phyloP scores from a whole-genome alignment of 2,113 vertebrate species.

The Stigmatopora nigra region DNA sequence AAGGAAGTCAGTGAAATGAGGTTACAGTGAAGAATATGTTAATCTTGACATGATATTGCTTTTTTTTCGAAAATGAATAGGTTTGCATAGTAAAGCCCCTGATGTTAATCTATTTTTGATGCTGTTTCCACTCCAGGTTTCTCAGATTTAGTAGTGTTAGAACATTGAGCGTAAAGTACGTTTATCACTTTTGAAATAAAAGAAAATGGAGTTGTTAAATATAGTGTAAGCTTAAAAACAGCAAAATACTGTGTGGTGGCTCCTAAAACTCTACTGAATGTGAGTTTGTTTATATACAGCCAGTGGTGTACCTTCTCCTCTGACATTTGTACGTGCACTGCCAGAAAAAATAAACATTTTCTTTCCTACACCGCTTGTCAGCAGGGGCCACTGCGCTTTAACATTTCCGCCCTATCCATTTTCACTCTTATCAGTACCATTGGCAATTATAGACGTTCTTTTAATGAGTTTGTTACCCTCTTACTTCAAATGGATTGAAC shows the following conservation, averaged over 20 bases:
- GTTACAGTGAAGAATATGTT: not conserved
- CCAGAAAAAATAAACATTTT: not conserved
- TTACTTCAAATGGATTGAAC: too few species aligned
- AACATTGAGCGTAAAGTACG: not conserved
- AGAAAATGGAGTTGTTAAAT: not conserved
- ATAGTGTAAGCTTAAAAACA: not conserved
- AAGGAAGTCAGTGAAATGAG: conserved; percentile 13
- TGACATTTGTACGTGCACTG: too few species aligned
- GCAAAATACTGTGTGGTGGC: not conserved
- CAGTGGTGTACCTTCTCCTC: too few species aligned
- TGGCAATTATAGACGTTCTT: too few species aligned
- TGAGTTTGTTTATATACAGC: too few species aligned
- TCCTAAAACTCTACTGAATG: too few species aligned
- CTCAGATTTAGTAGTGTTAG: not conserved
- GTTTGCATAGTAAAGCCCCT: not conserved
- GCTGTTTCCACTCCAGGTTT: not conserved
- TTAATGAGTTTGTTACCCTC: too few species aligned
- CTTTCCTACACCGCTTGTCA: not conserved
- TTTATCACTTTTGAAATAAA: not conserved
- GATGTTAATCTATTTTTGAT: not conserved
- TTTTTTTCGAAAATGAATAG: not conserved
- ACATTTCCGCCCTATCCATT: not conserved
- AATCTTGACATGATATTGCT: not conserved
- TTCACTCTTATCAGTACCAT: not conserved
- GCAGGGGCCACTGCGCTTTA: not conserved